Conservation (phyloP, 2,797 vertebrate species). For the Megaceryle alcyon region DNA sequence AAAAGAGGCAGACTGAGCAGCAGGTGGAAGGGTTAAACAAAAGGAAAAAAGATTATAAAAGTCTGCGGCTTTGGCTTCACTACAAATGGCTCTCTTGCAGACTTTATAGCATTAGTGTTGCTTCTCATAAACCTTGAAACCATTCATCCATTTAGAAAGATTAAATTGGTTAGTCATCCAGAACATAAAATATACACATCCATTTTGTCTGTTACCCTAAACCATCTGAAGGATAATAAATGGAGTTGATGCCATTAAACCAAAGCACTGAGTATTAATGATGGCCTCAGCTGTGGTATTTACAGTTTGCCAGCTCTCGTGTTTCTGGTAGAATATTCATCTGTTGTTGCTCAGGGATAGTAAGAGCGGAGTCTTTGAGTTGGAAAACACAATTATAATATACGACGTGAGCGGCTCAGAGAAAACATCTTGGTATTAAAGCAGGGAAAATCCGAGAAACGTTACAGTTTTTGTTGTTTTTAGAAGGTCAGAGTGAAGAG, state of each 20-base stretch:
- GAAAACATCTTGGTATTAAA: constrained; percentile 26
- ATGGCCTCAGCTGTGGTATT: constrained; percentile 12
- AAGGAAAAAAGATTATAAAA: constrained; percentile 67
- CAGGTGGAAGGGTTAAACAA: constrained; percentile 72
- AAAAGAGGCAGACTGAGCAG: constrained; percentile 44
- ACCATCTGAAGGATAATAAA: constrained; percentile 37
- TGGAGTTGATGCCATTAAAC: constrained; percentile 22
- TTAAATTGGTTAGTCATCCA: constrained; percentile 70
- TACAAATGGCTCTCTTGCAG: constrained; percentile 65
- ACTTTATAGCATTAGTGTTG: constrained; percentile 67
- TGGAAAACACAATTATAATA: background rate
- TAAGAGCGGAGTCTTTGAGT: background rate
- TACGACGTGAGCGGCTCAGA: constrained; percentile 17
- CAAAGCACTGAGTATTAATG: constrained; percentile 13
- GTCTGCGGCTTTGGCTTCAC: constrained; percentile 63
- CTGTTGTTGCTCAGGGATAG: constrained; percentile 22
- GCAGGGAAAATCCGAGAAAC: background rate
- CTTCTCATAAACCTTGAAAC: constrained; percentile 66
- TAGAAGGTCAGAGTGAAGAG: constrained; percentile 13
- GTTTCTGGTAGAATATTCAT: constrained; percentile 17
- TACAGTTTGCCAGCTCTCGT: constrained; percentile 25
- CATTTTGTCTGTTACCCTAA: constrained; percentile 59
- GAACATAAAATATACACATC: constrained; percentile 58
- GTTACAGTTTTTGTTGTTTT: background rate
- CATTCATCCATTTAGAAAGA: constrained; percentile 68